phyloP scores from a whole-genome alignment of 2,113 vertebrate genomes.

The Gobio gobio region DNA sequence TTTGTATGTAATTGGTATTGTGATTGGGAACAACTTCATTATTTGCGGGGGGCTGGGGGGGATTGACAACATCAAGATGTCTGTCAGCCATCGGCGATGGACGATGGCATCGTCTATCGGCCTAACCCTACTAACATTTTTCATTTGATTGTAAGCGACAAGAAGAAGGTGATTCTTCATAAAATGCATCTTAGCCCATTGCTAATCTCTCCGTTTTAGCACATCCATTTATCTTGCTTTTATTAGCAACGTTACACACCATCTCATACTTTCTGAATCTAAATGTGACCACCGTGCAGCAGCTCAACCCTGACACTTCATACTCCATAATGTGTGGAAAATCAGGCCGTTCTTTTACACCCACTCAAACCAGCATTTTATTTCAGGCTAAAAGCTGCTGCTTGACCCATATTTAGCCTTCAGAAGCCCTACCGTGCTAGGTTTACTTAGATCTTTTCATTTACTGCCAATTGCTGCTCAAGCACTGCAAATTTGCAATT shows the following conservation, averaged over 20 bases:
- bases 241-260: not conserved
- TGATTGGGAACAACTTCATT: no score
- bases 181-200: no score
- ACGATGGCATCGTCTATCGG: no score
- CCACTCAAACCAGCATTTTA: not conserved
- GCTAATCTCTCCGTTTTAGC: not conserved
- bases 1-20: no score
- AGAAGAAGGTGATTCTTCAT: no score
- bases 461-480: not conserved
- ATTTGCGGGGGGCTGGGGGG: no score
- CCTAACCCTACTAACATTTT: not conserved
- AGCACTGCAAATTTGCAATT: conserved; percentile 6
- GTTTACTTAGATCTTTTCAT: conserved; percentile 11
- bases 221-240: not conserved
- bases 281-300: not conserved
- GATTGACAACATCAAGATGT: no score
- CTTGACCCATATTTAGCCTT: conserved; percentile 30
- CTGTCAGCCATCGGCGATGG: no score
- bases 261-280: not conserved
- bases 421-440: not conserved
- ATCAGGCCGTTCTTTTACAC: not conserved
- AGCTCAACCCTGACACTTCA: not conserved
- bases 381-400: conserved; percentile 7
- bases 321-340: not conserved
- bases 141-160: not conserved